These are phyloP conservation scores for Cecropterus lyciades DNA, from an alignment of 1,140 invertebrate species.

Conservation along the genomic window DNA sequence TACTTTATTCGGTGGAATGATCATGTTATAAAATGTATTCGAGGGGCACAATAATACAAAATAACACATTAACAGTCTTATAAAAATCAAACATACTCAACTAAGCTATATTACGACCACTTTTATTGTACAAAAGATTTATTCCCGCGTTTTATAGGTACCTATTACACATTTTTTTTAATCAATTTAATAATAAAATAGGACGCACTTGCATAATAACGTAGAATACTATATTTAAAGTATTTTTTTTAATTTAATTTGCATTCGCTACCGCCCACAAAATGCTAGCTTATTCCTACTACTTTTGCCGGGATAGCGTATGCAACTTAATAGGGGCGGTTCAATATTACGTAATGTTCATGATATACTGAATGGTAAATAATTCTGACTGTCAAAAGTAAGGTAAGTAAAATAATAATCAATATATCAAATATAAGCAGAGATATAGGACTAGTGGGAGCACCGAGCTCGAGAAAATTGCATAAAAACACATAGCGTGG, in stretches of 20 bases:
- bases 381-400: too few relatives aligned
- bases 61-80: conserved; percentile 73
- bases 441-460: too few relatives aligned
- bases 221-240: conserved; percentile 31
- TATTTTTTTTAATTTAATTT: background rate
- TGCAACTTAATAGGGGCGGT: background rate
- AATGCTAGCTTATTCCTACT: background rate
- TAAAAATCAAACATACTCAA: conserved; percentile 47
- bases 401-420: too few relatives aligned
- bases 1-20: conserved; percentile 79
- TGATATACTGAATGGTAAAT: background rate
- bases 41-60: conserved; percentile 65
- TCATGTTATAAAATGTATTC: conserved; percentile 60
- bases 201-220: conserved; percentile 55
- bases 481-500: too few relatives aligned
- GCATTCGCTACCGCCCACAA: background rate
- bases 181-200: conserved; percentile 44
- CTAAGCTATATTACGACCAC: conserved; percentile 41
- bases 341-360: background rate
- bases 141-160: conserved; percentile 16
- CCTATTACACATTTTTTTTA: background rate
- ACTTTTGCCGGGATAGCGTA: background rate
- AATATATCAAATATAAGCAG: too few relatives aligned
- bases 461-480: too few relatives aligned
- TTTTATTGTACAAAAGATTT: conserved; percentile 50